Conservation (phyloP, 2,797 vertebrate genomes). For the Peromyscus attwateri region DNA sequence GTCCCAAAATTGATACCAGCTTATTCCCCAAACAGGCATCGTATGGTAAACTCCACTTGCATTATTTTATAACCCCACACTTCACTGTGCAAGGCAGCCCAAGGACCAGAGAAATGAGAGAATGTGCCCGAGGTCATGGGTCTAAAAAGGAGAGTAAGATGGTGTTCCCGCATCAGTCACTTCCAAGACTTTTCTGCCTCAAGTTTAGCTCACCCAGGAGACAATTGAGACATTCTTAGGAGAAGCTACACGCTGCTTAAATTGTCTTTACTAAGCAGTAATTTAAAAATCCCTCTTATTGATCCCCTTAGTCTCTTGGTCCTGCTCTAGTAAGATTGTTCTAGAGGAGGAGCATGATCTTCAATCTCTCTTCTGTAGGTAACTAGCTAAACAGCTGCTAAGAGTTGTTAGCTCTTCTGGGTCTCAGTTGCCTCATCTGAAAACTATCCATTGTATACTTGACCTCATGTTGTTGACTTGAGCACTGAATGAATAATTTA, state of each 20-base stretch:
- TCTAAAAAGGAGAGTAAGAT: background rate
- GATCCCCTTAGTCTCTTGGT: background rate
- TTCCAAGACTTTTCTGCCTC: background rate
- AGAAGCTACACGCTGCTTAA: background rate
- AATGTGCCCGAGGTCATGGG: background rate
- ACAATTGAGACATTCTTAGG: background rate
- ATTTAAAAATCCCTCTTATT: background rate
- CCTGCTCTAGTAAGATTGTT: background rate
- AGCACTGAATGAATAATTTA: background rate
- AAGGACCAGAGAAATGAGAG: background rate
- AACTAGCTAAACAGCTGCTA: background rate
- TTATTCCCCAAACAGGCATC: background rate
- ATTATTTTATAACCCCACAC: background rate
- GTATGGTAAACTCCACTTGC: background rate
- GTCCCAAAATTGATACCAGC: background rate
- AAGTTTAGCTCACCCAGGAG: background rate
- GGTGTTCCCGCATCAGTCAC: background rate
- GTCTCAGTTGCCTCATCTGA: background rate
- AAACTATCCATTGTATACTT: background rate
- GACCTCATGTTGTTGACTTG: background rate
- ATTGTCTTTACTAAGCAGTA: background rate
- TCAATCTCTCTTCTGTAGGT: background rate
- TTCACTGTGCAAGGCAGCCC: background rate
- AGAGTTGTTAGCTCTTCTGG: background rate
- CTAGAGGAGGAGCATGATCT: background rate